Percentiles rank a stretch among this genome's conserved stretches.
These are phyloP conservation scores for Jordanella pulchra DNA, from an alignment of 2,797 vertebrate genomes.

Conservation along the genomic window DNA sequence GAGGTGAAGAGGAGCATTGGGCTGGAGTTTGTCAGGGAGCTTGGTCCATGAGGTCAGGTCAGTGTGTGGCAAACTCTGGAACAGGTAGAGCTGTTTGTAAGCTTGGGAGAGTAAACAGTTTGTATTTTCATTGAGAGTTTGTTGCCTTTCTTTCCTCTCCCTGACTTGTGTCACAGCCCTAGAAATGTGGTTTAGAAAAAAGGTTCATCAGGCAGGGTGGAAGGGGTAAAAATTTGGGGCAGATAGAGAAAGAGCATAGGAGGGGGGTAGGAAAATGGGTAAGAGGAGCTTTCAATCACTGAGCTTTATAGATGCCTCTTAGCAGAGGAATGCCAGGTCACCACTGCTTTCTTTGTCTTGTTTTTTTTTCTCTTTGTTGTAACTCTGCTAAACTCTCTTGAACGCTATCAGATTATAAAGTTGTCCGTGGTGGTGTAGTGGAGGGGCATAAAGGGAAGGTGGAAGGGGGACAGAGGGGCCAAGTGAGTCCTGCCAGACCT, in stretches of 20 bases:
- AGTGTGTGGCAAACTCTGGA: slow-evolving; percentile 59
- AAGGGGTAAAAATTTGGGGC: slow-evolving; percentile 8
- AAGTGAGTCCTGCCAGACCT: slow-evolving; percentile 35
- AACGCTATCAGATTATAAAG: slow-evolving; percentile 53
- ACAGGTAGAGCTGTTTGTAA: slow-evolving; percentile 63
- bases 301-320: slow-evolving; percentile 55
- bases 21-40: slow-evolving; percentile 61
- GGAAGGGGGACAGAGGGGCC: slow-evolving; percentile 28
- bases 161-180: slow-evolving; percentile 37
- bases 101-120: slow-evolving; percentile 51
- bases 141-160: slow-evolving; percentile 30
- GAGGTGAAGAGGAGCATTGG: slow-evolving; percentile 55
- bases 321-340: slow-evolving; percentile 60
- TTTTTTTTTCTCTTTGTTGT: slow-evolving; percentile 50
- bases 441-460: slow-evolving; percentile 26
- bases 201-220: background rate
- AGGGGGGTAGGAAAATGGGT: slow-evolving; percentile 10
- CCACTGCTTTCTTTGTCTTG: slow-evolving; percentile 51
- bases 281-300: slow-evolving; percentile 60
- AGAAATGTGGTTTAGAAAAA: slow-evolving; percentile 32
- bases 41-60: slow-evolving; percentile 66
- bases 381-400: slow-evolving; percentile 49
- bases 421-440: slow-evolving; percentile 25
- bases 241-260: background rate
- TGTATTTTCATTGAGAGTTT: slow-evolving; percentile 64